A percentile compares a stretch with the other conserved stretches of the same genome.
phyloP scores from a whole-genome alignment of 2,113 vertebrate species.

The Copsychus sechellarum region DNA sequence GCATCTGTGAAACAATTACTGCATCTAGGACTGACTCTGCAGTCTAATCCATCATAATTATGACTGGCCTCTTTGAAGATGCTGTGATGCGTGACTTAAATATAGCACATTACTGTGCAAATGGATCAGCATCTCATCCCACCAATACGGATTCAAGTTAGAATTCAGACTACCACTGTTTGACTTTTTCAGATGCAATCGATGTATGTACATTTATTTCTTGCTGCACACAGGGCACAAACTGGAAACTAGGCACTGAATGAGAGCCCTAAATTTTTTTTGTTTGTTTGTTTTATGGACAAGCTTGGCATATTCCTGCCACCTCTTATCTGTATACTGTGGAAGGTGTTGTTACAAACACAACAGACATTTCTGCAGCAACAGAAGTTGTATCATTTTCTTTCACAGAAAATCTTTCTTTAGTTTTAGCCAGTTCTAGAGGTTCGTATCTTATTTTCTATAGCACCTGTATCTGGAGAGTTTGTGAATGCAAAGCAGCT shows the following conservation, averaged over 20 bases:
- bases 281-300: not conserved
- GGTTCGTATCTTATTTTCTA: not conserved
- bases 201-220: conserved; percentile 4
- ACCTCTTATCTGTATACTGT: not conserved
- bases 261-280: not conserved
- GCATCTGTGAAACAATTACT: conserved; percentile 88
- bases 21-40: conserved; percentile 76
- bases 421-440: not conserved
- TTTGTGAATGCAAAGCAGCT: not conserved
- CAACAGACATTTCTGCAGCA: not conserved
- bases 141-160: conserved; percentile 52
- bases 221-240: not conserved
- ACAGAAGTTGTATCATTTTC: not conserved
- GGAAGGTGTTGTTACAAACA: not conserved
- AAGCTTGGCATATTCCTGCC: not conserved
- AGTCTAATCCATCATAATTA: conserved; percentile 91
- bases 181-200: conserved; percentile 38
- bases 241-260: not conserved
- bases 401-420: not conserved
- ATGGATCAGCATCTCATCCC: conserved; percentile 68
- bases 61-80: conserved; percentile 81
- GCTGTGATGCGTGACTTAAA: conserved; percentile 74
- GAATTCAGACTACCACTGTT: conserved; percentile 48
- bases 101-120: conserved; percentile 77
- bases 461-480: not conserved